Conservation (phyloP, 2,797 vertebrate genomes). For the Sebastes minor region DNA sequence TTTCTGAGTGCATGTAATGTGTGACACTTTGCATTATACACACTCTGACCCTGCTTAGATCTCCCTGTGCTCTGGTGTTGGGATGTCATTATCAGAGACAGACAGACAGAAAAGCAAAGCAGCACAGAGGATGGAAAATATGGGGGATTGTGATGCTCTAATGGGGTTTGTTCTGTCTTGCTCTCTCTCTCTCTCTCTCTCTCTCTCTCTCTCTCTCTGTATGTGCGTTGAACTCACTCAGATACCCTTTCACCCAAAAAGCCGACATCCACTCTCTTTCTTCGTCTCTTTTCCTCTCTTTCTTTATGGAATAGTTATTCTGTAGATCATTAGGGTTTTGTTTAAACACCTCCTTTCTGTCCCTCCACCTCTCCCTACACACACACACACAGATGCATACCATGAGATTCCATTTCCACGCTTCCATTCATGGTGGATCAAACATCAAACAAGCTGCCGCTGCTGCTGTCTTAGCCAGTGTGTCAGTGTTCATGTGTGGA, state of each 20-base stretch:
- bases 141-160: constrained; percentile 43
- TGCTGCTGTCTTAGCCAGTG: constrained; percentile 24
- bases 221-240: neutral
- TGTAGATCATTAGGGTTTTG: neutral
- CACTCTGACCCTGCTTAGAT: constrained; percentile 42
- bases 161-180: constrained; percentile 43
- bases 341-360: neutral
- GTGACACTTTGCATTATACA: constrained; percentile 38
- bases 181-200: neutral
- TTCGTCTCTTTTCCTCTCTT: neutral
- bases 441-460: constrained; percentile 52
- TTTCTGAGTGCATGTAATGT: constrained; percentile 22
- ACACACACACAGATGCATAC: neutral
- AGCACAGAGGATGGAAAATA: constrained; percentile 47
- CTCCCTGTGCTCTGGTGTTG: constrained; percentile 30
- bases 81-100: constrained; percentile 52
- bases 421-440: constrained; percentile 38
- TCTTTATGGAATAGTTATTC: neutral
- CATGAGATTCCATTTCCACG: neutral
- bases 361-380: neutral
- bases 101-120: constrained; percentile 47
- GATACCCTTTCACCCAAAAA: neutral
- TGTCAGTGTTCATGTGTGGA: constrained; percentile 45
- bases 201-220: neutral
- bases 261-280: neutral